A percentile compares a stretch with the other conserved stretches of the same genome.
Conservation (phyloP, 2,888 invertebrate species). For the Caenorhabditis sp. region DNA sequence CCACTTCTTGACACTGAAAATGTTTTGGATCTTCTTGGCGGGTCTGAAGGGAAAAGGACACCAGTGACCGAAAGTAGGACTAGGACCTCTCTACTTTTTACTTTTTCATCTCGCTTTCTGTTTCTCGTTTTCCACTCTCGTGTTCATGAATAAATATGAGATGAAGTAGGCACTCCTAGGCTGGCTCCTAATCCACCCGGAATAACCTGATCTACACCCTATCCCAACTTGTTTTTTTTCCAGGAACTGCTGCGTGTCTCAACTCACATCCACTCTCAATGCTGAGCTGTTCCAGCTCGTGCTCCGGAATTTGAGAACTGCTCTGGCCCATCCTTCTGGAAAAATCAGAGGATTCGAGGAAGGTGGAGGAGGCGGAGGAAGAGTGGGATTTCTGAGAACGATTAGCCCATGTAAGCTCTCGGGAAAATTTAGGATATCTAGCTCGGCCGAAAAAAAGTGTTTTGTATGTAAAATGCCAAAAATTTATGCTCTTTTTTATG, state of each 20-base stretch:
- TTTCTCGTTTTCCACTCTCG: constrained; percentile 35
- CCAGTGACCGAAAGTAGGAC: constrained; percentile 5
- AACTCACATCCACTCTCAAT: constrained; percentile 77
- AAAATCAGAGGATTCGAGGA: not conserved
- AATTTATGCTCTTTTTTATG: constrained; percentile 9
- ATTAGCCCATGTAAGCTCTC: constrained; percentile 9
- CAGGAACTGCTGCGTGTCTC: not conserved
- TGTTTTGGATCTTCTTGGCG: too few relatives aligned
- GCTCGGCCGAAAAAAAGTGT: not conserved
- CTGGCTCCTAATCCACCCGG: not conserved
- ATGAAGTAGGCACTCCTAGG: constrained; percentile 30
- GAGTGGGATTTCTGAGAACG: constrained; percentile 1
- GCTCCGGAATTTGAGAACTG: constrained; percentile 73
- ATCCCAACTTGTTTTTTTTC: constrained; percentile 22
- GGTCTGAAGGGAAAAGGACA: not conserved
- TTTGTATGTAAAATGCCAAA: constrained; percentile 13
- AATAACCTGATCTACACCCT: constrained; percentile 3
- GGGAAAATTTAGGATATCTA: not conserved
- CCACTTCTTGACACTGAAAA: constrained; percentile 79
- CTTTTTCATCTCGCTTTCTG: constrained; percentile 24
- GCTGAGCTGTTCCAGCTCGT: constrained; percentile 75
- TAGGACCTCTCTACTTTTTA: constrained; percentile 26
- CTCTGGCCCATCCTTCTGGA: constrained; percentile 68
- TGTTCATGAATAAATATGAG: constrained; percentile 54
- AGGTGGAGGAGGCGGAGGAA: not conserved